Conservation (phyloP, 2,797 vertebrate species). For the Channallabes apus region DNA sequence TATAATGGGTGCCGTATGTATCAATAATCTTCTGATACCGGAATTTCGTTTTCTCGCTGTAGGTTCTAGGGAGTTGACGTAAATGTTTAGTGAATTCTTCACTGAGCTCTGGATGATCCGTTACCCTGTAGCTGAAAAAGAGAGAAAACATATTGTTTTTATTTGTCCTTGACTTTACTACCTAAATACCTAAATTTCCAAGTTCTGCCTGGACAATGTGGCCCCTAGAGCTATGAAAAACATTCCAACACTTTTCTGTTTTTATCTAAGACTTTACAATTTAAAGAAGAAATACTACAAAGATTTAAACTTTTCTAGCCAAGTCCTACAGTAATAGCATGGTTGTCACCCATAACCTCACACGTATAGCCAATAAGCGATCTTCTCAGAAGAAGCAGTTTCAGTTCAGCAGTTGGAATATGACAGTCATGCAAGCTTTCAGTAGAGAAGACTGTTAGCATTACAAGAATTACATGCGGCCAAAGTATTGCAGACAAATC, state of each 20-base stretch:
- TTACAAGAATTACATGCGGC: background rate
- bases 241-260: background rate
- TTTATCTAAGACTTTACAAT: background rate
- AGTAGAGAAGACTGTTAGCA: background rate
- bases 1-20: slow-evolving; percentile 86
- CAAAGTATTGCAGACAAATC: background rate
- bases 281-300: background rate
- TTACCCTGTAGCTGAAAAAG: slow-evolving; percentile 76
- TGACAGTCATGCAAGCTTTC: background rate
- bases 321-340: background rate
- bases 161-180: background rate
- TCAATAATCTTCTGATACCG: slow-evolving; percentile 76
- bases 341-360: background rate
- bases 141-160: background rate
- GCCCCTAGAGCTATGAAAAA: background rate
- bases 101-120: slow-evolving; percentile 73
- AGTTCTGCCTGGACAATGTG: background rate
- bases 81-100: slow-evolving; percentile 76
- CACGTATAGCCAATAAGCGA: background rate
- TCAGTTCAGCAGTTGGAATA: background rate
- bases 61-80: slow-evolving; percentile 67
- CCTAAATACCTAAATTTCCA: slow-evolving; percentile 9
- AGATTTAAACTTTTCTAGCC: background rate
- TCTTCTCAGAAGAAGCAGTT: background rate
- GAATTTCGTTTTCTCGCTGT: slow-evolving; percentile 61